A percentile compares a stretch with the other conserved stretches of the same genome.
Evolutionary conservation across 2,888 invertebrate species (phyloP).

Genomic region (Adelphocoris suturalis): DNA sequence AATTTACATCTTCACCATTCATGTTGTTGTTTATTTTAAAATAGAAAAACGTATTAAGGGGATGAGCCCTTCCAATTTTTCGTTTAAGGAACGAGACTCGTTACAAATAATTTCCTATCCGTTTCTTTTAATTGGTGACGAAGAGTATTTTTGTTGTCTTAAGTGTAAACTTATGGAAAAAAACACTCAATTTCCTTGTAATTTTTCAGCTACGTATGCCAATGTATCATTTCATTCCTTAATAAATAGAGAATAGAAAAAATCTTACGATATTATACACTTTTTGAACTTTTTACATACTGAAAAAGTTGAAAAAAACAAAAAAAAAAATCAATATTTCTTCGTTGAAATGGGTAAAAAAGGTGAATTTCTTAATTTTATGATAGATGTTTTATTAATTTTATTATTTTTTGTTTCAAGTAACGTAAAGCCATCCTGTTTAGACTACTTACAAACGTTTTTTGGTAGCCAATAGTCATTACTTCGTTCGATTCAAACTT

Average conservation of each 20-base stretch:
- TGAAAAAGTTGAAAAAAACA: not conserved
- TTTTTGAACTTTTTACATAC: conserved; percentile 3
- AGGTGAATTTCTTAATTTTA: not conserved
- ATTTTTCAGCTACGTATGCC: conserved; percentile 9
- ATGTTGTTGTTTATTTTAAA: no score
- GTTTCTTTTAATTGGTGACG: not conserved
- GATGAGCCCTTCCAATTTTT: not conserved
- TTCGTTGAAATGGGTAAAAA: conserved; percentile 25
- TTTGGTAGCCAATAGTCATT: conserved; percentile 16
- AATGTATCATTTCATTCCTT: conserved; percentile 55
- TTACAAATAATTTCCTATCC: not conserved
- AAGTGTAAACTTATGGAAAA: not conserved
- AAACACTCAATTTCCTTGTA: conserved; percentile 10
- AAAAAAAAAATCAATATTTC: conserved; percentile 20
- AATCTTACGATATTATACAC: conserved; percentile 38
- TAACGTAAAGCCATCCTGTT: not conserved
- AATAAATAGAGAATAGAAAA: conserved; percentile 51
- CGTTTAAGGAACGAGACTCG: not conserved
- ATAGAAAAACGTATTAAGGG: no score
- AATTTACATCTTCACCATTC: no score
- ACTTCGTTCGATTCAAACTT: not conserved
- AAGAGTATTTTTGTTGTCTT: not conserved
- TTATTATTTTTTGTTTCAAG: conserved; percentile 10
- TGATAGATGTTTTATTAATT: not conserved
- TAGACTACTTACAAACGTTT: conserved; percentile 34